A percentile compares a stretch with the other conserved stretches of the same genome.
These are phyloP conservation scores for Osmerus eperlanus DNA, from an alignment of 2,113 vertebrate genomes.

Conservation along the genomic window DNA sequence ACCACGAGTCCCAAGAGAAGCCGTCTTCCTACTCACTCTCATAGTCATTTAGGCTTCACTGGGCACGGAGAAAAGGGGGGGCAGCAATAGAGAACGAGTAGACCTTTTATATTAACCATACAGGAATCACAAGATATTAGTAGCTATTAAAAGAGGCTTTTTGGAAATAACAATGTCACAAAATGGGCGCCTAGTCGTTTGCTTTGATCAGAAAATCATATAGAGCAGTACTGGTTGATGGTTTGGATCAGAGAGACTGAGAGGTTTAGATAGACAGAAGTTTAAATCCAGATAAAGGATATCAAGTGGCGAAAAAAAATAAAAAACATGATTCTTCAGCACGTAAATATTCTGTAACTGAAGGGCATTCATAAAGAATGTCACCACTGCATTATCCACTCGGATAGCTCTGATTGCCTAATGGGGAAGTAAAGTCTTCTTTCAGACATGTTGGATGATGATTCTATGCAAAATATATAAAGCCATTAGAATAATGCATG, in stretches of 20 bases:
- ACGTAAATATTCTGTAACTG: constrained; percentile 58
- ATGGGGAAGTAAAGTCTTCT: constrained; percentile 64
- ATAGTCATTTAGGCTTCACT: constrained; percentile 73
- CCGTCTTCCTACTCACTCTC: constrained; percentile 66
- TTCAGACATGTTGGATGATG: constrained; percentile 57
- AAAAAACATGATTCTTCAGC: background rate
- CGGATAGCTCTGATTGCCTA: constrained; percentile 65
- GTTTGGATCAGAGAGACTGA: too few species aligned
- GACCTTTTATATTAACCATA: constrained; percentile 15
- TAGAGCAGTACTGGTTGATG: too few species aligned
- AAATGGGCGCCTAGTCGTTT: background rate
- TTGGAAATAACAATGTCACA: background rate
- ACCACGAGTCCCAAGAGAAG: constrained; percentile 74
- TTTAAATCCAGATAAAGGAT: background rate
- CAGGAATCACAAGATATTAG: background rate
- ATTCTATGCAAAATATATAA: constrained; percentile 71
- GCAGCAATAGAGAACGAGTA: constrained; percentile 2
- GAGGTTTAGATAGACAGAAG: background rate
- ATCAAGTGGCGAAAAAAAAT: background rate
- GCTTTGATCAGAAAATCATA: background rate
- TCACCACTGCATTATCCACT: constrained; percentile 59
- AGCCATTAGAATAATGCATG: constrained; percentile 64
- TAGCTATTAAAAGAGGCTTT: background rate
- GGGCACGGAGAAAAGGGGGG: constrained; percentile 30
- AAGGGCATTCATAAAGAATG: constrained; percentile 64